A percentile compares a stretch with the other conserved stretches of the same genome.
These are phyloP conservation scores for Lepidocolaptes lacrymiger DNA, from an alignment of 2,797 vertebrate genomes.

Conservation along the genomic window DNA sequence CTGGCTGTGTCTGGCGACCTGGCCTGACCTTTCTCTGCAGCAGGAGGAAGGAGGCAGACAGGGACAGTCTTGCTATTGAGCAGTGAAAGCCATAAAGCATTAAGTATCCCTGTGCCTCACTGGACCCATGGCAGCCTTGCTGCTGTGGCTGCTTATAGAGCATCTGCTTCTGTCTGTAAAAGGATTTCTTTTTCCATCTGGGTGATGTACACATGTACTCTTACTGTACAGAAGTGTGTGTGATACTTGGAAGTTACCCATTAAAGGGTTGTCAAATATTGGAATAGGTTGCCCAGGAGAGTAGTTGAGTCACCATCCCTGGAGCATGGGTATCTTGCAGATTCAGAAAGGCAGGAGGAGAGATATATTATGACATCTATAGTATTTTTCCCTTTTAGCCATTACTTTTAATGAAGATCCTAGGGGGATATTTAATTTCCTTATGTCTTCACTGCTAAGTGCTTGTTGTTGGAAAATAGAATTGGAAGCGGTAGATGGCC, in stretches of 20 bases:
- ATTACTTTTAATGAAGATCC: conserved; percentile 2
- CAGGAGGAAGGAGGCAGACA: not conserved
- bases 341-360: not conserved
- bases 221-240: not conserved
- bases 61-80: not conserved
- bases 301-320: not conserved
- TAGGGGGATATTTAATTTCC: conserved; percentile 40
- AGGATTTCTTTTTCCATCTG: not conserved
- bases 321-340: not conserved
- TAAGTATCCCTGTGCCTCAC: not conserved
- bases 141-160: not conserved
- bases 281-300: not conserved
- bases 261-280: not conserved
- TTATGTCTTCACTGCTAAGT: conserved; percentile 9
- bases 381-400: not conserved
- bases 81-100: not conserved
- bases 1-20: not conserved
- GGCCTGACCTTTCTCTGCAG: not conserved
- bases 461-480: not conserved
- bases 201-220: rapidly evolving
- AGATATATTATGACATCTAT: not conserved
- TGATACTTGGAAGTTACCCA: not conserved
- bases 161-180: conserved; percentile 14
- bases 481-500: conserved; percentile 3
- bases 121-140: rapidly evolving